Percentiles rank a stretch among this genome's conserved stretches.
phyloP scores from a whole-genome alignment of 2,113 vertebrate genomes.

The Peromyscus leucopus region DNA sequence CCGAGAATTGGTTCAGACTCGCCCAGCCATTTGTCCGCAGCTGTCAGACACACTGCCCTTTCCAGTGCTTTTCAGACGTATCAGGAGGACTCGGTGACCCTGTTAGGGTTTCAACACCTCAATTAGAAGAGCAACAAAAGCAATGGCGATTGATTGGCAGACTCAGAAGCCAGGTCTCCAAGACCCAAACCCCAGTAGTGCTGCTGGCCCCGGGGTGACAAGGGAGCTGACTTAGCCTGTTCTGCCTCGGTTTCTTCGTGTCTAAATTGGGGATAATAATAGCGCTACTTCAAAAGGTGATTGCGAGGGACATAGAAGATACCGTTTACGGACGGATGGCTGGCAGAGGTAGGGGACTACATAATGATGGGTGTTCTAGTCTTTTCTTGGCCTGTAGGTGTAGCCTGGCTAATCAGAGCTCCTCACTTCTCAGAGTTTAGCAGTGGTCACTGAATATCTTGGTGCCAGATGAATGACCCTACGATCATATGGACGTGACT shows the following conservation, averaged over 20 bases:
- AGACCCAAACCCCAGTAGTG: background rate
- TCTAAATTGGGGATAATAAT: background rate
- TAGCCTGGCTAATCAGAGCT: background rate
- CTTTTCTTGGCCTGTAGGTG: background rate
- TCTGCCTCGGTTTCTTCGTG: background rate
- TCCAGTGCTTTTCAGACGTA: background rate
- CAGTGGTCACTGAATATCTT: background rate
- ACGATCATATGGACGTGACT: background rate
- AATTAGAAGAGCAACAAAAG: slow-evolving; percentile 32
- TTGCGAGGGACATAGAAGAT: background rate
- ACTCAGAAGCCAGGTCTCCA: background rate
- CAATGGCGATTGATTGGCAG: background rate
- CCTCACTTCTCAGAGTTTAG: background rate
- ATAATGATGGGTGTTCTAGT: background rate
- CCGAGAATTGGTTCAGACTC: slow-evolving; percentile 53
- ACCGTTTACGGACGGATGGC: background rate
- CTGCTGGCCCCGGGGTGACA: background rate
- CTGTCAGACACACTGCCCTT: background rate
- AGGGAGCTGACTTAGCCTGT: background rate
- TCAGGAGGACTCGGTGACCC: slow-evolving; percentile 40
- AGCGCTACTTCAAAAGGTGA: background rate
- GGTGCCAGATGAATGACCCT: background rate
- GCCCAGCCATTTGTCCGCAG: slow-evolving; percentile 25
- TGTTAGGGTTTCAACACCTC: slow-evolving; percentile 45
- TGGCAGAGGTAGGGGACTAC: background rate